phyloP scores from a whole-genome alignment of 1,140 invertebrate species.

The Wasmannia auropunctata region DNA sequence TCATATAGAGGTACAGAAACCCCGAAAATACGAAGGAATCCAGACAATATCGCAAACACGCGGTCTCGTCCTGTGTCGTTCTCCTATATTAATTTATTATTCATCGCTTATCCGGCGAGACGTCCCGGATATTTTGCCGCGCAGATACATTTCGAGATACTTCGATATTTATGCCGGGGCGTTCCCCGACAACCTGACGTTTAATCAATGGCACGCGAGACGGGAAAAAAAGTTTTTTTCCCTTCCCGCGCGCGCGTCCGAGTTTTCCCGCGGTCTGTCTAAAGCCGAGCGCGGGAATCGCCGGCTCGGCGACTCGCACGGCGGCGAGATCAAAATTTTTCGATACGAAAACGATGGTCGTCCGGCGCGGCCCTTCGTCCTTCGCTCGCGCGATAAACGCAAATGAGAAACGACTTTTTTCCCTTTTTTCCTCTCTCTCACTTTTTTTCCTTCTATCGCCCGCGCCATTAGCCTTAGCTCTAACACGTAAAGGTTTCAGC shows the following conservation, averaged over 20 bases:
- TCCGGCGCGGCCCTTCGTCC: not conserved
- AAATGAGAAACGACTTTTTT: not conserved
- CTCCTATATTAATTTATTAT: conserved; percentile 11
- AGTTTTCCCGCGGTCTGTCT: not conserved
- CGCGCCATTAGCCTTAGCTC: conserved; percentile 51
- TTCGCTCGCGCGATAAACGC: conserved; percentile 15
- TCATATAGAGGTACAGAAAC: not conserved
- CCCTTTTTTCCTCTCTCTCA: not conserved
- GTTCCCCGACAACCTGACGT: conserved; percentile 28
- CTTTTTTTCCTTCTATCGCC: not conserved
- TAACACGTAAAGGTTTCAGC: conserved; percentile 53
- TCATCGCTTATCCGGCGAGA: conserved; percentile 32
- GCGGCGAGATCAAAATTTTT: conserved; percentile 34
- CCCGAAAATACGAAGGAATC: not conserved
- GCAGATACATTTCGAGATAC: conserved; percentile 48
- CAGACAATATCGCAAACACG: not conserved
- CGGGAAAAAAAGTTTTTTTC: not conserved
- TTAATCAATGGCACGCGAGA: conserved; percentile 44
- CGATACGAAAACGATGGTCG: not conserved
- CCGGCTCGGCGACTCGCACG: not conserved
- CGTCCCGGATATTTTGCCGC: conserved; percentile 19
- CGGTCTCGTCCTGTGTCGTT: not conserved
- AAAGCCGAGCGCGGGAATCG: not conserved
- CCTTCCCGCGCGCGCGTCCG: not conserved
- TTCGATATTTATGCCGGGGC: conserved; percentile 47